Percentiles rank a stretch among this genome's conserved stretches.
Evolutionary conservation across 2,113 vertebrate genomes (phyloP).

Genomic region (Oophaga pumilio): DNA sequence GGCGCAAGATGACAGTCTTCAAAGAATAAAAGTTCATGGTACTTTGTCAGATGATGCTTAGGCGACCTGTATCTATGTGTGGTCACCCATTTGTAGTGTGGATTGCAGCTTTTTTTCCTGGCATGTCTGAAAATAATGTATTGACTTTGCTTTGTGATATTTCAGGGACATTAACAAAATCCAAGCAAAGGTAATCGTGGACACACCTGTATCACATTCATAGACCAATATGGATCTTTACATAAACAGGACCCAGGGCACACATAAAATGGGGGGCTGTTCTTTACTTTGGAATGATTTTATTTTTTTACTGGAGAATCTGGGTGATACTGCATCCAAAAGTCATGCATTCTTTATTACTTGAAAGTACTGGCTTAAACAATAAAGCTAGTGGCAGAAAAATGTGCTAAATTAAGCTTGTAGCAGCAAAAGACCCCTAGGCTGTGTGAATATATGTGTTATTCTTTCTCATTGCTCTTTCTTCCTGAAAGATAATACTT

Average conservation of each 20-base stretch:
- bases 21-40: too few species aligned
- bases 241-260: neutral
- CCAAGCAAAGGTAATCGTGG: too few species aligned
- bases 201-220: neutral
- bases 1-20: too few species aligned
- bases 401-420: neutral
- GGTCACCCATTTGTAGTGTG: too few species aligned
- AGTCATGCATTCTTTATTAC: neutral
- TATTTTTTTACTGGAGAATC: neutral
- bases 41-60: too few species aligned
- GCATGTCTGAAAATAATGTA: too few species aligned
- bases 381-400: neutral
- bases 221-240: neutral
- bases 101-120: too few species aligned
- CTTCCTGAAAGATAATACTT: neutral
- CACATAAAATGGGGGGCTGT: neutral
- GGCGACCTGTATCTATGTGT: too few species aligned
- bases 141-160: too few species aligned
- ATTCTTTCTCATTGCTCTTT: neutral
- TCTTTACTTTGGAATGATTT: neutral
- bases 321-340: neutral
- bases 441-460: slow-evolving; percentile 9
- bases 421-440: neutral
- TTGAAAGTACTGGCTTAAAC: neutral
- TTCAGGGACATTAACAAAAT: too few species aligned